Percentiles rank a stretch among this genome's conserved stretches.
These are phyloP conservation scores for Characodon lateralis DNA, from an alignment of 2,797 vertebrate species.

Conservation along the genomic window DNA sequence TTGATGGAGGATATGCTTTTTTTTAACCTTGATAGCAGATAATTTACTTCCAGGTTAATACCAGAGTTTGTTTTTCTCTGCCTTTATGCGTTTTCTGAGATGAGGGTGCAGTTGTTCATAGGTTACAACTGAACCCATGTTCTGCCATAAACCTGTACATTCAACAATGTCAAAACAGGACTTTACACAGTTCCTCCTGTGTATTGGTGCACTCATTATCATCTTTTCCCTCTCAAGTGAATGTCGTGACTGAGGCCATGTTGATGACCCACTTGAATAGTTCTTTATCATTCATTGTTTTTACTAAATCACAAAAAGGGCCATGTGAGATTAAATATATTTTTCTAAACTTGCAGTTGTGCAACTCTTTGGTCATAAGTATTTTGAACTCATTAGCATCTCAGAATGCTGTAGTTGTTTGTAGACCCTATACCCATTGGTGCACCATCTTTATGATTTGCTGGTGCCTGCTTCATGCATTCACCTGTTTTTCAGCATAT, in stretches of 20 bases:
- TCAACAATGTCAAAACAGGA: neutral
- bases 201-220: neutral
- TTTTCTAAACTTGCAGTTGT: neutral
- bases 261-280: neutral
- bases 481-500: conserved; percentile 33
- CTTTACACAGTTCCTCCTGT: neutral
- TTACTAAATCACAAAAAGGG: neutral
- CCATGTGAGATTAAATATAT: neutral
- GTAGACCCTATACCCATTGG: conserved; percentile 26
- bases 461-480: conserved; percentile 12
- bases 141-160: neutral
- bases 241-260: neutral
- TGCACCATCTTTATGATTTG: conserved; percentile 23
- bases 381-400: neutral
- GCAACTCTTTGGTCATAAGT: neutral
- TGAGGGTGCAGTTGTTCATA: neutral
- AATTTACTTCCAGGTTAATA: no score
- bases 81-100: neutral
- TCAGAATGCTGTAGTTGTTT: neutral
- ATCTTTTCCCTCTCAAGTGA: neutral
- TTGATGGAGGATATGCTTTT: neutral
- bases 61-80: no score
- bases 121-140: neutral
- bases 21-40: neutral
- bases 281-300: neutral